Percentiles rank a stretch among this genome's conserved stretches.
phyloP scores from a whole-genome alignment of 2,888 invertebrate genomes.

The Prenolepis imparis region DNA sequence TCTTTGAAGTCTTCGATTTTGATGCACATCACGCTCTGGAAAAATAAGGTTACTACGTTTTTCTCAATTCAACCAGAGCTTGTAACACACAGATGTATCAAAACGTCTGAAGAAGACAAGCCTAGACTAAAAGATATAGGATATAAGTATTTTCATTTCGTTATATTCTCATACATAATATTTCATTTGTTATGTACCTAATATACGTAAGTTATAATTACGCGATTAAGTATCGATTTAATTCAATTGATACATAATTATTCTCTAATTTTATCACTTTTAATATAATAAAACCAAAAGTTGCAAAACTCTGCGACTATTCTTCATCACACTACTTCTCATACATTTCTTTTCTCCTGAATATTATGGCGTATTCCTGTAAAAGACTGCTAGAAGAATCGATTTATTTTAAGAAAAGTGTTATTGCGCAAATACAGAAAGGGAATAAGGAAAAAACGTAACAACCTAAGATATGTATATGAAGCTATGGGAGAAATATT shows the following conservation, averaged over 20 bases:
- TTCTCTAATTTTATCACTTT: conserved; percentile 75
- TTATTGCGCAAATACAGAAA: neutral
- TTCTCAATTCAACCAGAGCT: neutral
- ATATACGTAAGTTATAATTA: conserved; percentile 78
- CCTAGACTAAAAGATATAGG: conserved; percentile 10
- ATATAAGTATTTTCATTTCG: conserved; percentile 46
- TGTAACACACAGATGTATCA: neutral
- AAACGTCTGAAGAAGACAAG: neutral
- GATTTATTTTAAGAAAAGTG: neutral
- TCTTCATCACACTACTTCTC: neutral
- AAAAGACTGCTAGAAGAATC: too few species aligned
- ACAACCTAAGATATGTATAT: neutral
- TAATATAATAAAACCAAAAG: conserved; percentile 75
- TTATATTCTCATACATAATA: conserved; percentile 83
- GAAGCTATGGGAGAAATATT: neutral
- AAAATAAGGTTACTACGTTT: neutral
- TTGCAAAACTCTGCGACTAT: conserved; percentile 53
- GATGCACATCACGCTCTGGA: neutral
- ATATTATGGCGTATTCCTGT: neutral
- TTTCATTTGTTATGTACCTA: conserved; percentile 78
- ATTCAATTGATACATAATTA: conserved; percentile 58
- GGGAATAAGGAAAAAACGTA: neutral
- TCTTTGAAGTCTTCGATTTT: neutral
- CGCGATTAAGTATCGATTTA: conserved; percentile 64
- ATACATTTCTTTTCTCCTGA: neutral